phyloP scores from a whole-genome alignment of 2,797 vertebrate species.

The Tragopan temminckii region DNA sequence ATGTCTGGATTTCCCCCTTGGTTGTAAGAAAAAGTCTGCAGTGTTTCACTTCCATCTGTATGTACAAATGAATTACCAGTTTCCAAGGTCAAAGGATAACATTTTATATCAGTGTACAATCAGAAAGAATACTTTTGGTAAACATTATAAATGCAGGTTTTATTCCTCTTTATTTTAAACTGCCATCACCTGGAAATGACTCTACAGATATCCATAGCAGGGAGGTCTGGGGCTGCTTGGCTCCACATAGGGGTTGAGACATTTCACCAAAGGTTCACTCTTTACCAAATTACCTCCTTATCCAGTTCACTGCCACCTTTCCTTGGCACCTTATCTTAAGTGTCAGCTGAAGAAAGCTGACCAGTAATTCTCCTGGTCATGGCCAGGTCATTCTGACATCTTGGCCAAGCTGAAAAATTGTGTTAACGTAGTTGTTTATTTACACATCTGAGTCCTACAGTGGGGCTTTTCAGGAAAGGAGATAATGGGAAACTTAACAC shows the following conservation, averaged over 20 bases:
- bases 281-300: neutral
- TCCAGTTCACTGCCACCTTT: neutral
- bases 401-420: neutral
- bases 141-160: neutral
- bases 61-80: neutral
- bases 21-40: neutral
- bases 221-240: neutral
- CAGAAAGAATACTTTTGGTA: neutral
- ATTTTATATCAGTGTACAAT: fast-evolving
- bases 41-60: neutral
- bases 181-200: neutral
- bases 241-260: neutral
- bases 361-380: neutral
- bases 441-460: neutral
- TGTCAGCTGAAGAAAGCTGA: neutral
- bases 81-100: neutral
- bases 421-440: neutral
- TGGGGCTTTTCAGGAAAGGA: neutral
- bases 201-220: neutral
- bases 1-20: neutral
- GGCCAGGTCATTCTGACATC: neutral
- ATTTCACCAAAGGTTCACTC: neutral
- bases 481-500: neutral
- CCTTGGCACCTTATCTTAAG: neutral
- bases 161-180: neutral